Percentiles rank a stretch among this genome's conserved stretches.
Evolutionary conservation across 1,140 invertebrate species (phyloP).

Genomic region (Radopholus similis): DNA sequence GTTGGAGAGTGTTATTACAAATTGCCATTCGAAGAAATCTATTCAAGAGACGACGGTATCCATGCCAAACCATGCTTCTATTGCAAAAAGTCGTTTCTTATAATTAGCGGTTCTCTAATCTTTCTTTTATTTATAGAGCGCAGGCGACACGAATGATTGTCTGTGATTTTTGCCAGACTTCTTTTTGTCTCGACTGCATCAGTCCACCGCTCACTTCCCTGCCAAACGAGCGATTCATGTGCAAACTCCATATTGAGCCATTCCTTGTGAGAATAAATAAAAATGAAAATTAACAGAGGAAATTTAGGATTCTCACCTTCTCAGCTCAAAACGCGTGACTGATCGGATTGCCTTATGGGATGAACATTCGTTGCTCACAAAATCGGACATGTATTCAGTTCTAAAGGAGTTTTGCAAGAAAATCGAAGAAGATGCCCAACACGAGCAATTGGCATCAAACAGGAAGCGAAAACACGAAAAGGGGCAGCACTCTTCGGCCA

Average conservation of each 20-base stretch:
- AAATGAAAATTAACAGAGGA: neutral
- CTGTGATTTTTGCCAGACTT: conserved; percentile 85
- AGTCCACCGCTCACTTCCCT: conserved; percentile 81
- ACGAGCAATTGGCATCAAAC: neutral
- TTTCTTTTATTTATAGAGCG: conserved; percentile 68
- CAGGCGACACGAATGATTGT: conserved; percentile 76
- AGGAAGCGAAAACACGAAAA: neutral
- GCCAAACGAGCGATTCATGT: conserved; percentile 88
- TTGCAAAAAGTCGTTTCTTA: conserved; percentile 18
- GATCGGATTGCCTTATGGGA: conserved; percentile 31
- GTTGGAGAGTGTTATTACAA: conserved; percentile 12
- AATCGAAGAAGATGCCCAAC: neutral
- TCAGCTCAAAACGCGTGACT: conserved; percentile 32
- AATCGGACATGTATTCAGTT: conserved; percentile 14
- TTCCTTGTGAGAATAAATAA: conserved; percentile 71
- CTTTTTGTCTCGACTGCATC: conserved; percentile 86
- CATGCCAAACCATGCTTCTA: conserved; percentile 18
- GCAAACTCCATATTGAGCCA: conserved; percentile 86
- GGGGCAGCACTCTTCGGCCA: too few species aligned
- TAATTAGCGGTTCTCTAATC: neutral
- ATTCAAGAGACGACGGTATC: neutral
- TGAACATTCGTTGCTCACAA: conserved; percentile 29
- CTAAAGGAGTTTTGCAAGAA: conserved; percentile 12
- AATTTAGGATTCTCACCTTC: conserved; percentile 33
- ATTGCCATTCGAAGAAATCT: conserved; percentile 29